Conservation (phyloP, 2,888 invertebrate genomes). For the Tiliacea aurago region DNA sequence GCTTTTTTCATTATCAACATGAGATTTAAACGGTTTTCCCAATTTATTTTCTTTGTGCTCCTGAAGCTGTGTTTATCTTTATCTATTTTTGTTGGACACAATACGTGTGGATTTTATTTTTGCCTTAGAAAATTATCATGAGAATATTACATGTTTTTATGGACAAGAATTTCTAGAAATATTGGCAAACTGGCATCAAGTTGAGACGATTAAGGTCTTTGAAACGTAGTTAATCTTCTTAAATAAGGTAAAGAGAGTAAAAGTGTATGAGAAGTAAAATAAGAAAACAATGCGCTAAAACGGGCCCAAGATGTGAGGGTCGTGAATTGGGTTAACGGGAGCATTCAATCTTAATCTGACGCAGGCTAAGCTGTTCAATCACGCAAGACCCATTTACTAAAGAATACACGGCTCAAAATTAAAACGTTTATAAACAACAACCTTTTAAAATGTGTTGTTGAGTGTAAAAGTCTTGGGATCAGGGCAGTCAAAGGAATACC, state of each 20-base stretch:
- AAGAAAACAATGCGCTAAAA: constrained; percentile 37
- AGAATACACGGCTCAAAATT: constrained; percentile 9
- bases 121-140: not conserved
- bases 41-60: constrained; percentile 29
- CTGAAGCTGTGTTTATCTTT: constrained; percentile 26
- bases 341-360: constrained; percentile 71
- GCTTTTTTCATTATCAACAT: constrained; percentile 30
- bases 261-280: constrained; percentile 34
- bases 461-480: not conserved
- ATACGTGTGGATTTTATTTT: not conserved
- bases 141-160: not conserved
- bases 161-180: not conserved
- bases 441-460: not conserved
- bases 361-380: constrained; percentile 66
- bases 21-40: constrained; percentile 28
- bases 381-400: constrained; percentile 64
- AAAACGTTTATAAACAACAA: not conserved
- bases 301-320: constrained; percentile 33
- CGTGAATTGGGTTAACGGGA: constrained; percentile 69
- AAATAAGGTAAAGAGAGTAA: constrained; percentile 37
- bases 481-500: not conserved
- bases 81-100: constrained; percentile 4
- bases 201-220: not conserved
- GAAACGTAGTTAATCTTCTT: constrained; percentile 26
- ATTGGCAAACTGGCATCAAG: not conserved